phyloP scores from a whole-genome alignment of 2,797 vertebrate genomes.

The Malurus leucopterus region DNA sequence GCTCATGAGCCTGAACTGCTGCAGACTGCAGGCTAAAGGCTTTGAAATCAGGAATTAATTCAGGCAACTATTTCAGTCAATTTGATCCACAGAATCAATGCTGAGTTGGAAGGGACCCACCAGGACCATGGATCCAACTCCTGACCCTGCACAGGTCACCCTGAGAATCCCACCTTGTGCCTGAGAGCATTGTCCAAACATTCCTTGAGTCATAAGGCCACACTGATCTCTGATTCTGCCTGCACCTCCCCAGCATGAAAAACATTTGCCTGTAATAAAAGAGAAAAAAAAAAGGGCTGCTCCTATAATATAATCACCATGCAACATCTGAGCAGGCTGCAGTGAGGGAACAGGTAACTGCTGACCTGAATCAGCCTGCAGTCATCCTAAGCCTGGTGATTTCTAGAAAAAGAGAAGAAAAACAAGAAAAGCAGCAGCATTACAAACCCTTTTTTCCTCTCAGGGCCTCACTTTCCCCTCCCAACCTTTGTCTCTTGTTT shows the following conservation, averaged over 20 bases:
- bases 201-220: not conserved
- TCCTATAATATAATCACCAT: rapidly evolving
- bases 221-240: not conserved
- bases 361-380: not conserved
- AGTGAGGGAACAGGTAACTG: not conserved
- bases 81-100: not conserved
- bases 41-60: not conserved
- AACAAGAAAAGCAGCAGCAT: not conserved
- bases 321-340: not conserved
- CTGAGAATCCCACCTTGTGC: not conserved
- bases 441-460: constrained; percentile 24
- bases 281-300: not conserved
- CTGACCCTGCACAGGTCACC: not conserved
- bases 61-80: not conserved
- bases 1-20: not conserved
- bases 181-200: not conserved
- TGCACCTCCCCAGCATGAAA: not conserved
- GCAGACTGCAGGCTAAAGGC: not conserved
- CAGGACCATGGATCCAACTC: not conserved
- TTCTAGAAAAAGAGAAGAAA: not conserved
- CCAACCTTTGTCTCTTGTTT: constrained; percentile 54
- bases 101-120: not conserved
- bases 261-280: not conserved
- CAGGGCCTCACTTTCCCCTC: constrained; percentile 50
- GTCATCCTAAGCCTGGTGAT: not conserved